These are phyloP conservation scores for Phalacrocorax carbo DNA, from an alignment of 2,113 vertebrate genomes.

Conservation along the genomic window DNA sequence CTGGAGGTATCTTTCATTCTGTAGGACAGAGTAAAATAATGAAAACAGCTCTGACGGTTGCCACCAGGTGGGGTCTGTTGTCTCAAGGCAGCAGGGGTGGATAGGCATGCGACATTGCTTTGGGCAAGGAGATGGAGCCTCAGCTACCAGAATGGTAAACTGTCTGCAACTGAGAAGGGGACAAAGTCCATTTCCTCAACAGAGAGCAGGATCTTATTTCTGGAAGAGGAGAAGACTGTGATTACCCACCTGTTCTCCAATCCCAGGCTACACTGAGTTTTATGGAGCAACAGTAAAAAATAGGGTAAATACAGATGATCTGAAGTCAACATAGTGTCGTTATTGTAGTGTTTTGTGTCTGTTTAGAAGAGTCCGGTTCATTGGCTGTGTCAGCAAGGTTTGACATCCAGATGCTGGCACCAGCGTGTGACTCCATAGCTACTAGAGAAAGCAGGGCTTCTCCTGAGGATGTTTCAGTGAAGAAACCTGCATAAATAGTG, in stretches of 20 bases:
- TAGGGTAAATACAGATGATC: neutral
- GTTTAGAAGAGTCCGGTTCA: neutral
- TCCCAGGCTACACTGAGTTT: neutral
- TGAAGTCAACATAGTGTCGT: neutral
- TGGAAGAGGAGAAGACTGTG: neutral
- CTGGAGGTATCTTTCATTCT: neutral
- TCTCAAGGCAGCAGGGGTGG: neutral
- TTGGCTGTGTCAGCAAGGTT: neutral
- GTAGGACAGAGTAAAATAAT: neutral
- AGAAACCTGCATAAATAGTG: neutral
- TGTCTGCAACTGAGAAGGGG: neutral
- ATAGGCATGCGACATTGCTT: accelerated
- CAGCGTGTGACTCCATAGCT: neutral
- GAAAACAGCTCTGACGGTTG: neutral
- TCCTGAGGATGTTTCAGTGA: neutral
- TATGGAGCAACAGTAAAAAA: neutral
- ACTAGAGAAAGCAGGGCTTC: neutral
- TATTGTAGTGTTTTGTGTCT: neutral
- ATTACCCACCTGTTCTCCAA: neutral
- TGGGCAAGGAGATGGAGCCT: neutral
- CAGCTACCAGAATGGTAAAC: neutral
- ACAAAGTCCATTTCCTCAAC: neutral
- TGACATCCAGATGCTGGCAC: neutral
- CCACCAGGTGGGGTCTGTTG: neutral
- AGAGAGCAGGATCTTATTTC: neutral